Conservation (phyloP, 2,797 vertebrate genomes). For the Acrocephalus scirpaceus region DNA sequence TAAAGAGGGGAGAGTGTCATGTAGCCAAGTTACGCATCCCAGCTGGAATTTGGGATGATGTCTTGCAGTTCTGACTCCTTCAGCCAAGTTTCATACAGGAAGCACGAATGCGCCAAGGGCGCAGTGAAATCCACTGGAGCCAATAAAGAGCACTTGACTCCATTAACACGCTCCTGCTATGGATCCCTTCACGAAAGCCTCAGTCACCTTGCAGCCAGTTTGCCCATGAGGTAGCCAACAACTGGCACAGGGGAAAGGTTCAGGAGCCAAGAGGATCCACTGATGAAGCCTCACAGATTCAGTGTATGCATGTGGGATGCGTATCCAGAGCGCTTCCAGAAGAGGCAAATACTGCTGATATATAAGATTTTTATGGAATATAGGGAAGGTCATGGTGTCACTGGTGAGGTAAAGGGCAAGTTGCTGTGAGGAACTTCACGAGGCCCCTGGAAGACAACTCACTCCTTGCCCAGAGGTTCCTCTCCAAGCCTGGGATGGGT, state of each 20-base stretch:
- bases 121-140: not conserved
- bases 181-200: not conserved
- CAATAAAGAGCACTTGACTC: conserved; percentile 21
- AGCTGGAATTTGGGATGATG: conserved; percentile 60
- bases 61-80: conserved; percentile 12
- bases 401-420: not conserved
- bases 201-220: not conserved
- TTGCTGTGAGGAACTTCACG: not conserved
- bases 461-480: not conserved
- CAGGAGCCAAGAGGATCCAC: not conserved
- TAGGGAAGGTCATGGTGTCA: not conserved
- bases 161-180: not conserved
- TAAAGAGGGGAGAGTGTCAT: not conserved
- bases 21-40: conserved; percentile 59
- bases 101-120: not conserved
- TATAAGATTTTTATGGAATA: not conserved
- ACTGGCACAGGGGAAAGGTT: not conserved
- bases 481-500: not conserved
- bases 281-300: not conserved
- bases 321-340: not conserved
- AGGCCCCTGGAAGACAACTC: not conserved
- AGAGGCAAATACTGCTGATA: not conserved
- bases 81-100: conserved; percentile 47
- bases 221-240: not conserved
- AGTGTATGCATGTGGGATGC: not conserved